A percentile compares a stretch with the other conserved stretches of the same genome.
These are phyloP conservation scores for Kryptolebias marmoratus DNA, from an alignment of 2,113 vertebrate genomes.

Conservation along the genomic window DNA sequence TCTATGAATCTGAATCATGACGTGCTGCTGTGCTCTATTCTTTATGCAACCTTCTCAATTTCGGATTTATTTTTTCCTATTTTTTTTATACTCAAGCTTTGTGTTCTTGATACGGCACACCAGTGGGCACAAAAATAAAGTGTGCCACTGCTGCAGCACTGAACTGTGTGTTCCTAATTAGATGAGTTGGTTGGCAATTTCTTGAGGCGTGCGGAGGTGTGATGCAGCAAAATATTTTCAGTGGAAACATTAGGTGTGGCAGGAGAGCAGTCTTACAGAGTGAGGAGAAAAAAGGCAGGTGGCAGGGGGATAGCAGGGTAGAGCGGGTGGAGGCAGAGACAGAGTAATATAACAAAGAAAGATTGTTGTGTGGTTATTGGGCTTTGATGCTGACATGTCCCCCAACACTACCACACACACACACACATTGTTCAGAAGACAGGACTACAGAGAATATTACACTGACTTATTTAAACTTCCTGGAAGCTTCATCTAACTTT, in stretches of 20 bases:
- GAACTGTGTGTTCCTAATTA: slow-evolving; percentile 31
- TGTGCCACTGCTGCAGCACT: slow-evolving; percentile 15
- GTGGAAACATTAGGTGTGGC: slow-evolving; percentile 32
- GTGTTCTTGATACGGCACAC: not conserved
- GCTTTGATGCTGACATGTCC: slow-evolving; percentile 37
- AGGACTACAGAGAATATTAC: not conserved
- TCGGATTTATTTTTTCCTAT: not conserved
- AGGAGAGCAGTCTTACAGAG: slow-evolving; percentile 46
- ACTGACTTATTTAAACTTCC: not conserved
- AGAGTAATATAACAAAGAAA: slow-evolving; percentile 54
- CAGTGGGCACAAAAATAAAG: slow-evolving; percentile 27
- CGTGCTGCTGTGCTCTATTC: slow-evolving; percentile 15
- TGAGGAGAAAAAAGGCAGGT: slow-evolving; percentile 53
- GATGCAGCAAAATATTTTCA: slow-evolving; percentile 50
- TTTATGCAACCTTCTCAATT: slow-evolving; percentile 20
- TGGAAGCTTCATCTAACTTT: not conserved
- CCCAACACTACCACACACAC: not conserved
- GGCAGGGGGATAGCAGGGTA: slow-evolving; percentile 35
- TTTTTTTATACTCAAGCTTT: slow-evolving; percentile 8
- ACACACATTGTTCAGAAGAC: slow-evolving; percentile 1
- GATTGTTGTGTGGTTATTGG: slow-evolving; percentile 33
- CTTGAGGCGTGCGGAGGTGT: slow-evolving; percentile 48
- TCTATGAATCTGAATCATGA: slow-evolving; percentile 16
- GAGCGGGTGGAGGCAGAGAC: slow-evolving; percentile 33
- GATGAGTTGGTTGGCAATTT: slow-evolving; percentile 41